Evolutionary conservation across 2,113 vertebrate species (phyloP).

Genomic region (Chunga burmeisteri): DNA sequence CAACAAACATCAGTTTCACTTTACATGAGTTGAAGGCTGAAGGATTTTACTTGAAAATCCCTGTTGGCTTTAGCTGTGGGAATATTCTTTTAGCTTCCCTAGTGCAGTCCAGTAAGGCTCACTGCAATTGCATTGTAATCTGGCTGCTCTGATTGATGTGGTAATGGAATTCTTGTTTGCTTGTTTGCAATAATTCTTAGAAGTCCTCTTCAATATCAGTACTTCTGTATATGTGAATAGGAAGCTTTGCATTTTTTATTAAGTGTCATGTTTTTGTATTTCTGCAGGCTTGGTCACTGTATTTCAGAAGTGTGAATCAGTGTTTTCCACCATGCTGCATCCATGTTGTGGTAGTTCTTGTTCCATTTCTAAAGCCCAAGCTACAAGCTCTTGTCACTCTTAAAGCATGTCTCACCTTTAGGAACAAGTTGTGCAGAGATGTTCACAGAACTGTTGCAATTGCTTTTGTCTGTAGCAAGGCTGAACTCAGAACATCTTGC

Average conservation of each 20-base stretch:
- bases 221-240: neutral
- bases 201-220: neutral
- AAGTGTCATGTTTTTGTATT: neutral
- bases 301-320: neutral
- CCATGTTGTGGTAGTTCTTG: neutral
- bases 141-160: neutral
- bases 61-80: neutral
- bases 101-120: neutral
- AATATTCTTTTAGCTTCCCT: neutral
- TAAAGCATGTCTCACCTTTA: neutral
- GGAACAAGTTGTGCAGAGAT: neutral
- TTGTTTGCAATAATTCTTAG: neutral
- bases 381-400: neutral
- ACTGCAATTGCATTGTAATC: neutral
- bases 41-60: neutral
- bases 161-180: slow-evolving; percentile 18
- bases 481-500: neutral
- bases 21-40: neutral
- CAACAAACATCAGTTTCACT: neutral
- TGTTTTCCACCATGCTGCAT: neutral
- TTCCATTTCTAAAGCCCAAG: neutral
- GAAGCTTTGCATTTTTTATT: neutral
- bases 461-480: neutral
- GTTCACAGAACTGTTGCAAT: neutral
- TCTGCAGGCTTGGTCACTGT: neutral